Evolutionary conservation across 2,888 invertebrate genomes (phyloP).

Genomic region (Amphimallon solstitiale): DNA sequence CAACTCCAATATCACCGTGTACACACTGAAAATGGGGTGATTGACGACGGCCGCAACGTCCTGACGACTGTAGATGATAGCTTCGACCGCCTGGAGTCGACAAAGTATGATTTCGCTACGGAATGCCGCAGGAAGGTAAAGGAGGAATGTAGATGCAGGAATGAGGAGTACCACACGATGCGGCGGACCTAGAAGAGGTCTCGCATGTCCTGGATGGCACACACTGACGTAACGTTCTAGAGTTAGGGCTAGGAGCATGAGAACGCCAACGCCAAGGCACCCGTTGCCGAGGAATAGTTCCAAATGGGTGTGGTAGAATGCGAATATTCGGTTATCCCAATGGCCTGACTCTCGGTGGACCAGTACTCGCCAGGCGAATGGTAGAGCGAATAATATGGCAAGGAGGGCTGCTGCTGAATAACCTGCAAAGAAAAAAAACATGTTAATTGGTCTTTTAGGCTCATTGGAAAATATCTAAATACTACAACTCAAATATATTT

Average conservation of each 20-base stretch:
- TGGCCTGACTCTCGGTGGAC: conserved; percentile 73
- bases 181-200: conserved; percentile 73
- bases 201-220: conserved; percentile 75
- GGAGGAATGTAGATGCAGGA: conserved; percentile 71
- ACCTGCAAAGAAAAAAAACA: conserved; percentile 64
- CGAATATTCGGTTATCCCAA: conserved; percentile 72
- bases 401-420: conserved; percentile 82
- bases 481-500: too few species aligned
- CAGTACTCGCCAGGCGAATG: conserved; percentile 74
- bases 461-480: too few species aligned
- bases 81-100: conserved; percentile 63
- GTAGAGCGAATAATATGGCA: conserved; percentile 76
- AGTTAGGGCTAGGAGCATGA: conserved; percentile 79
- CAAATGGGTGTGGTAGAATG: conserved; percentile 75
- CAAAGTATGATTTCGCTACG: conserved; percentile 70
- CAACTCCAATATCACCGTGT: conserved; percentile 72
- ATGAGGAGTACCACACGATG: conserved; percentile 73
- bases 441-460: too few species aligned
- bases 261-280: conserved; percentile 78
- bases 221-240: conserved; percentile 80
- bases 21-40: conserved; percentile 63
- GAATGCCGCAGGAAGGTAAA: conserved; percentile 77
- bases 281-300: conserved; percentile 79
- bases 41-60: conserved; percentile 57
- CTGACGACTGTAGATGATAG: conserved; percentile 67